Evolutionary conservation across 2,113 vertebrate species (phyloP).

Genomic region (Corythornis madagascariensis): DNA sequence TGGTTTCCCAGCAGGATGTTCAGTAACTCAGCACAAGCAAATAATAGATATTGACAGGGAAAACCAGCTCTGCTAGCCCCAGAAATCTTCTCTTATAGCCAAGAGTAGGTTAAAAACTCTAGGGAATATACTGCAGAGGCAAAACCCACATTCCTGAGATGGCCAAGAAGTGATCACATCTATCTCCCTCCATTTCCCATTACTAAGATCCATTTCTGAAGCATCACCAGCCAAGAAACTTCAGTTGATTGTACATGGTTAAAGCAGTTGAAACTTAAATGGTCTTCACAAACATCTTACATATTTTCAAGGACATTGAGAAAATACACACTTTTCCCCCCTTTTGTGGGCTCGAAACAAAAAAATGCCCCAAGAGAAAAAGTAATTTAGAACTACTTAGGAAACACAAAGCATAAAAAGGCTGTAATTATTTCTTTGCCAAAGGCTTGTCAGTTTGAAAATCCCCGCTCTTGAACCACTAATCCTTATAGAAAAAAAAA

Average conservation of each 20-base stretch:
- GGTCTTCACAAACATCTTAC: background rate
- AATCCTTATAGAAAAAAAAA: slow-evolving; percentile 46
- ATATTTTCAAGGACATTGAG: slow-evolving; percentile 44
- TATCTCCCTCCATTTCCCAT: slow-evolving; percentile 7
- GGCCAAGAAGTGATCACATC: slow-evolving; percentile 32
- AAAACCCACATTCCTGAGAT: slow-evolving; percentile 26
- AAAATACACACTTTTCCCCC: background rate
- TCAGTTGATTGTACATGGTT: background rate
- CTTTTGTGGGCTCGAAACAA: slow-evolving; percentile 35
- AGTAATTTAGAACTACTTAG: slow-evolving; percentile 61
- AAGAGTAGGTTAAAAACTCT: background rate
- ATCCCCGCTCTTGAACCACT: slow-evolving; percentile 55
- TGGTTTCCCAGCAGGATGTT: background rate
- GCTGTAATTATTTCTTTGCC: slow-evolving; percentile 67
- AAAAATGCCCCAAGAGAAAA: slow-evolving; percentile 24
- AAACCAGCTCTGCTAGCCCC: background rate
- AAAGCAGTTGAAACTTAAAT: background rate
- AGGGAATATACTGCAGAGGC: background rate
- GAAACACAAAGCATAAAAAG: slow-evolving; percentile 57
- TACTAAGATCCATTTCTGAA: slow-evolving; percentile 30
- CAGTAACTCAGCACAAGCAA: background rate
- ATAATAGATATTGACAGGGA: background rate
- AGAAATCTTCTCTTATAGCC: slow-evolving; percentile 6
- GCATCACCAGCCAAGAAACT: slow-evolving; percentile 33
- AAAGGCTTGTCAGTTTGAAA: slow-evolving; percentile 68